Conservation (phyloP, 2,113 vertebrate genomes). For the Syngnathus floridae region DNA sequence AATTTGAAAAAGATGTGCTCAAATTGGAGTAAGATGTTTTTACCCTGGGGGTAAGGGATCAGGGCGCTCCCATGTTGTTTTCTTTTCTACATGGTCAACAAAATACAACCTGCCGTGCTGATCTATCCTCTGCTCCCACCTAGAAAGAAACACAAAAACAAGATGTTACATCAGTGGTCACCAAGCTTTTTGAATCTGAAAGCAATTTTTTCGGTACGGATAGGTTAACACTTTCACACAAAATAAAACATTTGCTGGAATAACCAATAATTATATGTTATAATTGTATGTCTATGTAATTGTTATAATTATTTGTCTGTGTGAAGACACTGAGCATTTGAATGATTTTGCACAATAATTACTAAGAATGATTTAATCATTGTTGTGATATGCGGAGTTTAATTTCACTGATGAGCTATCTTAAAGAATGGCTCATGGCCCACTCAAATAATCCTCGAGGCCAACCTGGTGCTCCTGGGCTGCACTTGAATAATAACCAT, state of each 20-base stretch:
- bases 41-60: conserved; percentile 92
- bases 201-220: not conserved
- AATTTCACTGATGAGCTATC: not conserved
- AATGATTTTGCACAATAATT: not conserved
- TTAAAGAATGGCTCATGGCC: not conserved
- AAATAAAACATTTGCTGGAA: not conserved
- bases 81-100: conserved; percentile 96
- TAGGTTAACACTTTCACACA: not conserved
- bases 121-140: conserved; percentile 96
- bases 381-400: not conserved
- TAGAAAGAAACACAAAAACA: conserved; percentile 53
- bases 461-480: too few relatives aligned
- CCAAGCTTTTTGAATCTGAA: not conserved
- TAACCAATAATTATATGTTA: not conserved
- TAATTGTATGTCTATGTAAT: too few relatives aligned
- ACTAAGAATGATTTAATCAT: not conserved
- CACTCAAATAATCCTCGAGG: too few relatives aligned
- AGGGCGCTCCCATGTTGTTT: conserved; percentile 96
- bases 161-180: not conserved
- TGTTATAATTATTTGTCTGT: not conserved
- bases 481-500: too few relatives aligned
- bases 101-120: conserved; percentile 88
- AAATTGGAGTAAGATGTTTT: conserved; percentile 20
- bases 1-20: conserved; percentile 5
- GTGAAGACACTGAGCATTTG: not conserved